Evolutionary conservation across 1,140 invertebrate genomes (phyloP).

Genomic region (Rhyzopertha dominica): DNA sequence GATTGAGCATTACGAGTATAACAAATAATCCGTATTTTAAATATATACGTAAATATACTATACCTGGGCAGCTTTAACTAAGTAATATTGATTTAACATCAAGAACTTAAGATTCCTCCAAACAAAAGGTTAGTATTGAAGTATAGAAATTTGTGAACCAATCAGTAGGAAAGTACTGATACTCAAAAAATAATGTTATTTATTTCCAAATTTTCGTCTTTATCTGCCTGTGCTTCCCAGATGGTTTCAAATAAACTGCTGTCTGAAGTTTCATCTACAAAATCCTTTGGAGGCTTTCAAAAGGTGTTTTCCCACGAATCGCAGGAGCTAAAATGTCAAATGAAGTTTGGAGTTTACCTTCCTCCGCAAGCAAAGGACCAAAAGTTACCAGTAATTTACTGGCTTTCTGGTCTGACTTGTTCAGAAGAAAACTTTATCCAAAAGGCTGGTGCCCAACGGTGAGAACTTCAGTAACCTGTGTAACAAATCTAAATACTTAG

Average conservation of each 20-base stretch:
- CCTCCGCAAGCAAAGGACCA: slow-evolving; percentile 66
- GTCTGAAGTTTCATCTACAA: slow-evolving; percentile 62
- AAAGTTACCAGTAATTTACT: slow-evolving; percentile 84
- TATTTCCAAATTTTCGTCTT: not conserved
- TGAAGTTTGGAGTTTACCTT: slow-evolving; percentile 90
- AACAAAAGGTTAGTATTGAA: too few relatives aligned
- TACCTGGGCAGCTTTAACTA: too few relatives aligned
- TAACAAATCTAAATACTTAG: slow-evolving; percentile 56
- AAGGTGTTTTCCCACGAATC: slow-evolving; percentile 84
- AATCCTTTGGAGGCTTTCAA: slow-evolving; percentile 76
- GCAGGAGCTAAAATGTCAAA: slow-evolving; percentile 73
- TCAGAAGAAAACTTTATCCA: slow-evolving; percentile 95
- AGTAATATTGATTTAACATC: too few relatives aligned
- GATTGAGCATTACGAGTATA: too few relatives aligned
- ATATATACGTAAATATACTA: too few relatives aligned
- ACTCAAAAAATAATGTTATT: not conserved
- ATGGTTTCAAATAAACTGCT: slow-evolving; percentile 36
- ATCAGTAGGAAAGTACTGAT: not conserved
- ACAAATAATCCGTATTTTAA: too few relatives aligned
- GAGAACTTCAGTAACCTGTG: slow-evolving; percentile 52
- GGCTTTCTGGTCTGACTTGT: slow-evolving; percentile 91
- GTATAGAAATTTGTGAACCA: too few relatives aligned
- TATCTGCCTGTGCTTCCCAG: slow-evolving; percentile 6
- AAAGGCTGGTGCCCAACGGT: slow-evolving; percentile 89
- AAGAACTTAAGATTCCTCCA: too few relatives aligned